Evolutionary conservation across 2,888 invertebrate species (phyloP).

Genomic region (Suillia variegata): DNA sequence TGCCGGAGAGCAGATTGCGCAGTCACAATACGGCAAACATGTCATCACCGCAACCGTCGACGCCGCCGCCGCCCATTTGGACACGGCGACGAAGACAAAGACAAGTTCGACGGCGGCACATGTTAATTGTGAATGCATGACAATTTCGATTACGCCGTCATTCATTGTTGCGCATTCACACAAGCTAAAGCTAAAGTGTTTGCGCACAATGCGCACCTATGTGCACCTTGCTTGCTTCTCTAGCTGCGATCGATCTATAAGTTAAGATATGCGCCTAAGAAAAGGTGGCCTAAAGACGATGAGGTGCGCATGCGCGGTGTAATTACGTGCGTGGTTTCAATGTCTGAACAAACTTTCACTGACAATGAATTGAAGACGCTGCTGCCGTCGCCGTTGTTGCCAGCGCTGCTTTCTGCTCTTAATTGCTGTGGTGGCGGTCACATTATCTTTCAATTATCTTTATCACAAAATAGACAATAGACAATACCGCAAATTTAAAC

Average conservation of each 20-base stretch:
- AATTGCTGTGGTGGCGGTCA: constrained; percentile 5
- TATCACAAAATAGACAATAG: too few relatives aligned
- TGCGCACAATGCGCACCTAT: not conserved
- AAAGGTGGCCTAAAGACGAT: not conserved
- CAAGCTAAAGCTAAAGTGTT: not conserved
- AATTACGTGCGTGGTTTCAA: constrained; percentile 17
- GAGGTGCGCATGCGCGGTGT: constrained; percentile 32
- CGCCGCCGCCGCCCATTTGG: constrained; percentile 1
- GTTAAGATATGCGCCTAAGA: constrained; percentile 38
- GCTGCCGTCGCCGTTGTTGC: too few relatives aligned
- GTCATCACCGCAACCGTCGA: constrained; percentile 26
- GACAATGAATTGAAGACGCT: constrained; percentile 11
- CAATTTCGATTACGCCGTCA: constrained; percentile 41
- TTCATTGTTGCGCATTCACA: constrained; percentile 20
- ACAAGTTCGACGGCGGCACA: constrained; percentile 3
- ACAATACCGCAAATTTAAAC: too few relatives aligned
- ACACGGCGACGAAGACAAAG: not conserved
- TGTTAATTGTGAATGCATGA: constrained; percentile 35
- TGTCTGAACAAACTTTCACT: constrained; percentile 23
- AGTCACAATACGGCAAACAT: constrained; percentile 8
- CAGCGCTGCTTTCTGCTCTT: too few relatives aligned
- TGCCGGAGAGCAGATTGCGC: constrained; percentile 36
- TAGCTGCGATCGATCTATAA: constrained; percentile 41
- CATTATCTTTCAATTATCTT: constrained; percentile 6
- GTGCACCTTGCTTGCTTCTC: not conserved